Evolutionary conservation across 1,140 invertebrate species (phyloP), one percentile per base, ranked within the genome.

Genomic region (Cotesia vestalis): DNA sequence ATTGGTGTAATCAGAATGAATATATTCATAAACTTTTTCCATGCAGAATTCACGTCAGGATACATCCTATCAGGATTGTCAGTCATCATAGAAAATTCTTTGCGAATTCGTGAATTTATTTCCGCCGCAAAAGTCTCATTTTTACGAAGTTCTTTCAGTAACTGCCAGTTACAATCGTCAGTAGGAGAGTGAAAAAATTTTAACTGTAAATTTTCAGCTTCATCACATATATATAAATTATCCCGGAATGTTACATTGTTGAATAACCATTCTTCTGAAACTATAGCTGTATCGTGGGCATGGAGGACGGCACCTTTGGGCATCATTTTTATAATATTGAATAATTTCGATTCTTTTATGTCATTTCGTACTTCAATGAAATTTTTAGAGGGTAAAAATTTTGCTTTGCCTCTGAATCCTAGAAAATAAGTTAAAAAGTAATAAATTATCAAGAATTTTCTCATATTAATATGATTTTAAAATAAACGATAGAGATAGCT

Each of bases 221-320:
- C 76, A 5, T 87, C 80, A 6, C 93, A 94, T 1, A 91, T 88
- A 78, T 94, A 92, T 20, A 95, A 83, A 80, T 94, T 85, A 0
- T 90, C 86, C 69, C 89, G 88, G 77, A 92, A 93, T 0, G 92
- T 93, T n/a, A 93, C 84, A 64, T 92, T 91, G 6, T 86, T 78
- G 11, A 93, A 86, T 0, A 95, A 72, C 83, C 90, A 95, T 66
- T 92, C 89, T 0, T 88, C 82, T 2, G 90, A 90, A 0, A 90
- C 88, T 0, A 92, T 86, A 0, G 91, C 90, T 6, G 90, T 89
- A 70, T 94, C 91, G 76, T 95, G 94, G 1, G 90, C 82, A 78
- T 95, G 94, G 0, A 95, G 85, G 0, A 90, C 89, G 0, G 89
- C 90, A 35, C 93, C 94, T 87, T 92, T 92, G 0, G 92, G 92